Evolutionary conservation across 2,113 vertebrate genomes (phyloP).

Genomic region (Rattus rattus): DNA sequence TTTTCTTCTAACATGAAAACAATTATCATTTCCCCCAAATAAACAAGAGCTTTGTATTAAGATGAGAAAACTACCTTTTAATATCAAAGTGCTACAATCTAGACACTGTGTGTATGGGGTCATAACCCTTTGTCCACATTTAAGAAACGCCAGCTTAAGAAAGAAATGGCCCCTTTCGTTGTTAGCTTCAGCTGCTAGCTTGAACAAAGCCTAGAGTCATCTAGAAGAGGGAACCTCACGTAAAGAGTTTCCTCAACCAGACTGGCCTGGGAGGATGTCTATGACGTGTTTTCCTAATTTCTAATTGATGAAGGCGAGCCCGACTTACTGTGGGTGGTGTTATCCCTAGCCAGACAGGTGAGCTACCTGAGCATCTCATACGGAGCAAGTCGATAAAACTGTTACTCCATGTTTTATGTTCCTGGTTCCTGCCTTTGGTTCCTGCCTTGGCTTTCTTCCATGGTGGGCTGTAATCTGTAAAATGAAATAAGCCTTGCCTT

Average conservation of each 20-base stretch:
- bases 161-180: background rate
- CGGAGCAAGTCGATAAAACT: background rate
- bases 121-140: background rate
- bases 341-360: too few relatives aligned
- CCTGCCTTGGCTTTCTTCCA: background rate
- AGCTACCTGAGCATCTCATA: background rate
- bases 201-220: background rate
- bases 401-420: background rate
- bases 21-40: background rate
- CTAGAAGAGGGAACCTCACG: background rate
- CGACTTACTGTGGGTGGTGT: too few relatives aligned
- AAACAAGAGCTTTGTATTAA: background rate
- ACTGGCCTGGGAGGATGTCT: background rate
- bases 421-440: background rate
- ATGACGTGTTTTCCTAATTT: background rate
- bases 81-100: background rate
- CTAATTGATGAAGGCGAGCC: background rate
- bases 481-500: background rate
- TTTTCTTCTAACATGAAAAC: constrained; percentile 26
- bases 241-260: background rate
- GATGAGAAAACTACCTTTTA: background rate
- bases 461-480: background rate
- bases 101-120: background rate
- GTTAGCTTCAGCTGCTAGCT: background rate
- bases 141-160: background rate